These are phyloP conservation scores for Tolypeutes matacus DNA, from an alignment of 2,797 vertebrate species.

Conservation along the genomic window DNA sequence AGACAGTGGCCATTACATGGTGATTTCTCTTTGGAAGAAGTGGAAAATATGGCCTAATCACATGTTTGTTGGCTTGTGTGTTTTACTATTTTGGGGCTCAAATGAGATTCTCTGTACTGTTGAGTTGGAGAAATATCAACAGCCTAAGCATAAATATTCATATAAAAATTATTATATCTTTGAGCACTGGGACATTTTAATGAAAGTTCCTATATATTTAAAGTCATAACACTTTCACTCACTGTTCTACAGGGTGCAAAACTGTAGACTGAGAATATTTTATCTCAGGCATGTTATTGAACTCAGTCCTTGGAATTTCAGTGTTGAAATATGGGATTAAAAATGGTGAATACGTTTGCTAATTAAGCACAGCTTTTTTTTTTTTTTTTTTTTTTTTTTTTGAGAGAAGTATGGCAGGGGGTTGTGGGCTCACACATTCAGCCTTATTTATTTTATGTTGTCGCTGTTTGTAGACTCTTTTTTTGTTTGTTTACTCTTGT, in stretches of 20 bases:
- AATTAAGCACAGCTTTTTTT: constrained; percentile 58
- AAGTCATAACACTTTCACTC: background rate
- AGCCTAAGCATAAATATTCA: background rate
- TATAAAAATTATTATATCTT: constrained; percentile 13
- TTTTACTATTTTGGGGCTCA: background rate
- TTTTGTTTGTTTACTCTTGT: constrained; percentile 89
- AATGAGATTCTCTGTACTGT: background rate
- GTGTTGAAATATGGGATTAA: constrained; percentile 71
- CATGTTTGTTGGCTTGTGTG: background rate
- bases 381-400: constrained; percentile 3
- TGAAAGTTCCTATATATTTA: background rate
- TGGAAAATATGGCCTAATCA: background rate
- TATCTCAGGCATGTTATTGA: background rate
- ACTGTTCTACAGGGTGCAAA: background rate
- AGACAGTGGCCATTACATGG: background rate
- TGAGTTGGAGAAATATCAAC: background rate
- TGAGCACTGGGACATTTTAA: background rate
- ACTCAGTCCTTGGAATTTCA: constrained; percentile 28
- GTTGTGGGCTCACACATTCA: constrained; percentile 7
- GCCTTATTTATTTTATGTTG: constrained; percentile 85
- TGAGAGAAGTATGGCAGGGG: background rate
- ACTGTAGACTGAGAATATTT: constrained; percentile 48
- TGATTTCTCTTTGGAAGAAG: background rate
- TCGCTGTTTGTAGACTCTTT: constrained; percentile 82
- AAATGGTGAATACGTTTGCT: constrained; percentile 70